Conservation (phyloP, 1,140 invertebrate genomes). For the Panulirus ornatus region DNA sequence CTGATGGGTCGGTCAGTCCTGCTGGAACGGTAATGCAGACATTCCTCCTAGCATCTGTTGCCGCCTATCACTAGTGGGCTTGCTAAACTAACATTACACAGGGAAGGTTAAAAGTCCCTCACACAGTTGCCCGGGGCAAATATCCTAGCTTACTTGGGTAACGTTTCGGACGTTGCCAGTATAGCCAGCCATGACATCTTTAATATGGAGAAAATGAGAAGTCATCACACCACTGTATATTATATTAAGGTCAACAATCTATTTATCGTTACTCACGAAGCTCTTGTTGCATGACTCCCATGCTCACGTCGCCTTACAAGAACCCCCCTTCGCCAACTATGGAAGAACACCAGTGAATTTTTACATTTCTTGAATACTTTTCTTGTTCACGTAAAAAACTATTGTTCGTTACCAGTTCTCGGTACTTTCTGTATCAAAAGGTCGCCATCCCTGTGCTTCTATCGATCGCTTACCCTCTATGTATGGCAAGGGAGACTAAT, state of each 20-base stretch:
- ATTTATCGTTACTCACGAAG: background rate
- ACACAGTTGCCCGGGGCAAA: background rate
- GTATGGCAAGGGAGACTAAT: no score
- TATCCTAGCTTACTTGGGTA: background rate
- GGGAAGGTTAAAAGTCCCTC: background rate
- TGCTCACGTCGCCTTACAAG: no score
- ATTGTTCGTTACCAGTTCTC: no score
- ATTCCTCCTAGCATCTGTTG: slow-evolving; percentile 3
- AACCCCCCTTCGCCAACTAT: no score
- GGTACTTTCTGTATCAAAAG: no score
- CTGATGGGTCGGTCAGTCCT: slow-evolving; percentile 63
- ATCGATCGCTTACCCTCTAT: no score
- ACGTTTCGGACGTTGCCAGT: background rate
- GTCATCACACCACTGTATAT: slow-evolving; percentile 58
- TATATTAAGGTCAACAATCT: slow-evolving; percentile 56
- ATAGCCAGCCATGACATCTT: slow-evolving; percentile 35
- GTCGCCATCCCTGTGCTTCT: no score
- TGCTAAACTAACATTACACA: background rate
- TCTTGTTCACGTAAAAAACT: no score
- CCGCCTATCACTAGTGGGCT: background rate
- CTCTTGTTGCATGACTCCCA: no score
- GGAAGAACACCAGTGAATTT: no score
- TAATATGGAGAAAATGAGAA: slow-evolving; percentile 64
- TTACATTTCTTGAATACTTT: no score
- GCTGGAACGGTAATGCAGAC: slow-evolving; percentile 40